Conservation (phyloP, 92 coral and sea anemone species). For the Diadumene lineata region DNA sequence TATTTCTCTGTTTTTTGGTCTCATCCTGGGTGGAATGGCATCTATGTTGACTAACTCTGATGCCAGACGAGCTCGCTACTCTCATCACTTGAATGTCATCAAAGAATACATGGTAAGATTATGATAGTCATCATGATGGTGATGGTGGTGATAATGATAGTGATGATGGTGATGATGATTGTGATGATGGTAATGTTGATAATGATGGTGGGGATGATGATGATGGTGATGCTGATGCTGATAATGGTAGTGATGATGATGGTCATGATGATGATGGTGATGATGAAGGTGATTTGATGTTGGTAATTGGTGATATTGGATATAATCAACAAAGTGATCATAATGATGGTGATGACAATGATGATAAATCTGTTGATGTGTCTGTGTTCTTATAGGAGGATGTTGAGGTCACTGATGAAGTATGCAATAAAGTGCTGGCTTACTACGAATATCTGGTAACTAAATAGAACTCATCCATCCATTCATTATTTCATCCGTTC, state of each 20-base stretch:
- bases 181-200: neutral
- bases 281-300: neutral
- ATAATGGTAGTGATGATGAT: neutral
- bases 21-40: constrained; percentile 88
- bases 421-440: constrained; percentile 62
- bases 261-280: neutral
- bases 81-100: constrained; percentile 72
- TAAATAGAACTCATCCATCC: neutral
- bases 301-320: neutral
- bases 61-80: constrained; percentile 70
- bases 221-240: neutral
- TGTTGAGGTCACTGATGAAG: constrained; percentile 43
- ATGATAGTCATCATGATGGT: neutral
- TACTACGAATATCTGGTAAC: constrained; percentile 88
- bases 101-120: constrained; percentile 66
- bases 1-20: constrained; percentile 73
- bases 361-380: neutral
- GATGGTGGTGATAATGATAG: neutral
- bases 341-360: neutral
- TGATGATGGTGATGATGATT: neutral
- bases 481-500: neutral
- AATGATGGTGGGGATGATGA: neutral
- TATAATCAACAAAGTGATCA: too few relatives aligned
- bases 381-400: constrained; percentile 40
- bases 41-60: constrained; percentile 83